phyloP scores from a whole-genome alignment of 2,888 invertebrate genomes.

The Apodemia hepburni region DNA sequence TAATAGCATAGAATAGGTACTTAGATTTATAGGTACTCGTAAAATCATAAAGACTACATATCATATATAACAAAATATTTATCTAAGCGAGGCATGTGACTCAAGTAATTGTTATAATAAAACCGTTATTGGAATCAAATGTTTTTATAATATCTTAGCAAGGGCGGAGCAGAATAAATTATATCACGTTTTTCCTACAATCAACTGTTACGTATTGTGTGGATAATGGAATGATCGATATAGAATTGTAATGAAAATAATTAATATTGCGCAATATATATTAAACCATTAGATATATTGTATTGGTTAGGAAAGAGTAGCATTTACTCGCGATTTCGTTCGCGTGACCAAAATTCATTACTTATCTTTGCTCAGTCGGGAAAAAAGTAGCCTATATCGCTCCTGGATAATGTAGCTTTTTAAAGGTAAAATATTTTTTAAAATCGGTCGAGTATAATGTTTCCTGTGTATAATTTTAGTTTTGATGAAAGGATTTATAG shows the following conservation, averaged over 20 bases:
- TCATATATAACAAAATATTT: background rate
- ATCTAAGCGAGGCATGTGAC: conserved; percentile 3
- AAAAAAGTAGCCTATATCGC: too few species aligned
- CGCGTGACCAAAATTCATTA: too few species aligned
- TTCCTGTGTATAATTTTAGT: too few species aligned
- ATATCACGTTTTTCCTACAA: conserved; percentile 9
- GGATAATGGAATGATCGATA: conserved; percentile 1
- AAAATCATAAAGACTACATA: background rate
- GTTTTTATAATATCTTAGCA: conserved; percentile 5
- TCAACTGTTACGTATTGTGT: background rate
- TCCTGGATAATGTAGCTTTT: too few species aligned
- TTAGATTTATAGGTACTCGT: too few species aligned
- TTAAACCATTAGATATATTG: background rate
- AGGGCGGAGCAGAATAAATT: conserved; percentile 3
- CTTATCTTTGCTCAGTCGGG: too few species aligned
- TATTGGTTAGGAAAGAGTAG: background rate
- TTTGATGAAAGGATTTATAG: too few species aligned
- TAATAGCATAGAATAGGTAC: too few species aligned
- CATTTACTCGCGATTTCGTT: too few species aligned
- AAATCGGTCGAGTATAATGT: too few species aligned
- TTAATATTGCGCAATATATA: background rate
- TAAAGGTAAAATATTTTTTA: too few species aligned
- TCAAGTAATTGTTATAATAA: conserved; percentile 8
- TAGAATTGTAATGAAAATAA: background rate
- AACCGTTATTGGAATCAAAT: background rate